A percentile compares a stretch with the other conserved stretches of the same genome.
Conservation (phyloP, 1,140 invertebrate genomes). For the Drosophila murphyi region DNA sequence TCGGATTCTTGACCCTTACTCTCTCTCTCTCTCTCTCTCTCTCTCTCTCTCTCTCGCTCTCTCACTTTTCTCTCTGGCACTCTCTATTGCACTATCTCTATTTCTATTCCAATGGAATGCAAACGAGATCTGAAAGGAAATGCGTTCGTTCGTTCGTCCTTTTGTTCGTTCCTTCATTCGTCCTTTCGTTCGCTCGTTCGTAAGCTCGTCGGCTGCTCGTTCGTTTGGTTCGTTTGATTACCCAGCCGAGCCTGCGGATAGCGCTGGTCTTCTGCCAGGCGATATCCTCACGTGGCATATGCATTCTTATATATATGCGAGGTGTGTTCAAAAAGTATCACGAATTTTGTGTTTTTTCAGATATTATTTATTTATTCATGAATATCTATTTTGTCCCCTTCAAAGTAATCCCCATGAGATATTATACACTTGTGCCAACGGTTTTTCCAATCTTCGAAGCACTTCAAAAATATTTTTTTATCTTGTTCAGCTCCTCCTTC, state of each 20-base stretch:
- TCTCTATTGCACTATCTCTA: not conserved
- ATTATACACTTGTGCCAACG: too few relatives aligned
- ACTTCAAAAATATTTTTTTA: too few relatives aligned
- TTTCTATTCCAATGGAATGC: slow-evolving; percentile 27
- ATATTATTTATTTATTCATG: too few relatives aligned
- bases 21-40: not conserved
- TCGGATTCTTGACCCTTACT: not conserved
- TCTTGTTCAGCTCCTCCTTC: too few relatives aligned
- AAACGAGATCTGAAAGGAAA: slow-evolving; percentile 10
- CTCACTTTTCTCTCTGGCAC: not conserved
- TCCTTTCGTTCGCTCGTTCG: slow-evolving; percentile 9
- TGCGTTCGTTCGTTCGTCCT: not conserved
- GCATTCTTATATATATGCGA: not conserved
- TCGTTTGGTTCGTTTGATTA: slow-evolving; percentile 20
- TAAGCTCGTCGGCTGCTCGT: too few relatives aligned
- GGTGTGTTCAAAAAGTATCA: too few relatives aligned
- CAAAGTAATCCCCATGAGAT: too few relatives aligned
- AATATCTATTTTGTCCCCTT: too few relatives aligned
- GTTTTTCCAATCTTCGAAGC: too few relatives aligned
- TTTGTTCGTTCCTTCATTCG: slow-evolving; percentile 4
- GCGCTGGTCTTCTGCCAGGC: slow-evolving; percentile 17
- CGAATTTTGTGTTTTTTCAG: too few relatives aligned
- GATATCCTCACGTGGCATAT: slow-evolving; percentile 30
- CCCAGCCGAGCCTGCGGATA: slow-evolving; percentile 4
- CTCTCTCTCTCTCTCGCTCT: not conserved